Base-by-base conservation (phyloP, 2,797 vertebrate genomes). In the Spondyliosoma cantharus region DNA sequence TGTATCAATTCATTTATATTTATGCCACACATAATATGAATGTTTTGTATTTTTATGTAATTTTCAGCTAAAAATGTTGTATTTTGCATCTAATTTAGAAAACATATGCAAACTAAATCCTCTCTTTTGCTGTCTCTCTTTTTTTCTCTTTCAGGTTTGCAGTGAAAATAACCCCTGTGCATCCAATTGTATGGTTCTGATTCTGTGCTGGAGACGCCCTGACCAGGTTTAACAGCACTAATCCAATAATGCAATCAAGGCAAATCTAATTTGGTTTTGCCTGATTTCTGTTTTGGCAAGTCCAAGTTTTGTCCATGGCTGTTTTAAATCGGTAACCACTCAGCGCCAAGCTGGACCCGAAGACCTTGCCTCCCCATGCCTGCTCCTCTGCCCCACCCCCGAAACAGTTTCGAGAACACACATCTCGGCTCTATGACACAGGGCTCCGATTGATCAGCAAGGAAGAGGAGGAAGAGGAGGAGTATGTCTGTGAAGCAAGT, bases 301-400 rank as follows among this genome's bases (percentile, higher is more conserved):
- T 75, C 85, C 59, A 43, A 11, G 22, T 27, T 62, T 54, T 27
- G 70, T 87, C 87, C 89, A 98, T 98, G 98, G 97, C 96, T 94
- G 91, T 92, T 85, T 93, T 91, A 88, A 84, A 84, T 66, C 93
- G 68, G 92, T 99, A 96, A 98, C 96, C 87, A 94, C 79, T 94
- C 95, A 92, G 97, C 94, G 97, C 95, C 98, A 99, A 99, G 96
- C 98, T 99, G 98, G 98, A 97, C 96, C 90, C 96, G 93, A 93
- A 95, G 95, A 96, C 93, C 93, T 91, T 87, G 86, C 95, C 95
- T 95, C 94, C 94, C 91, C 84, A 91, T 91, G 93, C 95, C 95
- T 89, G 87, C 91, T 65, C 95, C 82, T 95, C 86, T 79, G 43
- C 80, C 91, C 88, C 73, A 4, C 19, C 84, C 96, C 94, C 88